Evolutionary conservation across 2,113 vertebrate species (phyloP), one percentile per base, ranked within the genome.

Genomic region (Zosterops borbonicus): DNA sequence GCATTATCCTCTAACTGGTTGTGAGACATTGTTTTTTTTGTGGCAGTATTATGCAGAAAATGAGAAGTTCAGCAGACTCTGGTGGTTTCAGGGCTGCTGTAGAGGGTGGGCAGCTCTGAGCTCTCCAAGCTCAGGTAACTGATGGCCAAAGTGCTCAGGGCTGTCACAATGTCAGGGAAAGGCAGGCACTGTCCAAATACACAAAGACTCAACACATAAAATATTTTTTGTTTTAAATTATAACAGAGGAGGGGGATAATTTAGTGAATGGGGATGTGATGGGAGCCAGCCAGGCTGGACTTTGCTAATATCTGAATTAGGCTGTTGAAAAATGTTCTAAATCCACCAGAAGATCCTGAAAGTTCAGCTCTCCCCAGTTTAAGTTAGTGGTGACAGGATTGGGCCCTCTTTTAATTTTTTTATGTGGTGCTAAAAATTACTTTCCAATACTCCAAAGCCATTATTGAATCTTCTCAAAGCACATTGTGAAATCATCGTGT

Each of bases 381-480:
- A 55, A 82, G 69, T 69, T 81, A 9, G 55, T 76, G 58, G 83
- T 46, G 82, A 49, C 55, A 65, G 82, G 58, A 96, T 76, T 24
- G 81, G 93, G 27, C 93, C 89, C 87, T 82, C 78, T 59, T 11
- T 91, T 87, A 73, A 73, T 35, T 50, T 91, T 90, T 94, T 94
- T 44, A 91, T 80, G 50, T 91, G 87, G 25, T 85, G 46, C 73
- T 76, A 69, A 76, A 90, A 94, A 95, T 92, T 11, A 44, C 70
- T 95, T 96, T 92, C 33, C 89, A 50, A 28, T 89, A 60, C 76
- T 96, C 87, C 91, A 87, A 92, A 89, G 78, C 64, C n/a, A 50
- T 91, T 76, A 73, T 69, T 33, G 62, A 79, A 87, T 62, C 59
- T 94, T 87, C 85, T 92, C 87, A 87, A 85, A 76, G 87, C 59